A percentile compares a stretch with the other conserved stretches of the same genome.
These are phyloP conservation scores for Alethe diademata DNA, from an alignment of 2,113 vertebrate genomes.

Conservation along the genomic window DNA sequence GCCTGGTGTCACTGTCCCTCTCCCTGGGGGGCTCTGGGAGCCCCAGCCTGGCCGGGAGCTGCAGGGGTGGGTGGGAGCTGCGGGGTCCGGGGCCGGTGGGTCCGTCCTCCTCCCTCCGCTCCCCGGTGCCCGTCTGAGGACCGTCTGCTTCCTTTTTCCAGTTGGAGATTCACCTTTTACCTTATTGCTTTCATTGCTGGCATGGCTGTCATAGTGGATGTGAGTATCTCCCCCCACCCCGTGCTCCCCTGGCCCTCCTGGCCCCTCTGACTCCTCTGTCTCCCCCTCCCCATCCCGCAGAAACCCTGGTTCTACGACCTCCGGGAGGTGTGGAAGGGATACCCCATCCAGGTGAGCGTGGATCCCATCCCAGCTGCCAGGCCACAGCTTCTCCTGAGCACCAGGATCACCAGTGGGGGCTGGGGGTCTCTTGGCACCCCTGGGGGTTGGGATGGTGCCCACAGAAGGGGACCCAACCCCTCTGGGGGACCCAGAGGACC, in stretches of 20 bases:
- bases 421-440: not conserved
- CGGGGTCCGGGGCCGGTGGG: fast-evolving
- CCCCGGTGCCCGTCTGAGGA: not conserved
- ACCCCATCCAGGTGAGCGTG: slow-evolving; percentile 85
- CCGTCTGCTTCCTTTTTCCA: slow-evolving; percentile 81
- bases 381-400: fast-evolving
- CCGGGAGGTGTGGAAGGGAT: slow-evolving; percentile 89
- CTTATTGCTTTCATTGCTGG: slow-evolving; percentile 93
- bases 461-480: fast-evolving
- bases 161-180: slow-evolving; percentile 98
- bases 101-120: not conserved
- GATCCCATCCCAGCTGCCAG: fast-evolving
- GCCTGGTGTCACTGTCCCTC: fast-evolving
- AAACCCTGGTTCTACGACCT: slow-evolving; percentile 96
- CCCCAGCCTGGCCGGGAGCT: fast-evolving
- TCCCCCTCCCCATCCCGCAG: slow-evolving; percentile 53
- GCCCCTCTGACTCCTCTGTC: not conserved
- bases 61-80: not conserved
- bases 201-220: slow-evolving; percentile 88
- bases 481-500: not conserved
- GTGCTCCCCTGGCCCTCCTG: not conserved
- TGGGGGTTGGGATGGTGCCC: not conserved
- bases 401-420: too few relatives aligned
- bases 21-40: not conserved
- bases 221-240: slow-evolving; percentile 72